Base-by-base conservation (phyloP, 2,888 invertebrate species). In the Drosophila flavopinicola region DNA sequence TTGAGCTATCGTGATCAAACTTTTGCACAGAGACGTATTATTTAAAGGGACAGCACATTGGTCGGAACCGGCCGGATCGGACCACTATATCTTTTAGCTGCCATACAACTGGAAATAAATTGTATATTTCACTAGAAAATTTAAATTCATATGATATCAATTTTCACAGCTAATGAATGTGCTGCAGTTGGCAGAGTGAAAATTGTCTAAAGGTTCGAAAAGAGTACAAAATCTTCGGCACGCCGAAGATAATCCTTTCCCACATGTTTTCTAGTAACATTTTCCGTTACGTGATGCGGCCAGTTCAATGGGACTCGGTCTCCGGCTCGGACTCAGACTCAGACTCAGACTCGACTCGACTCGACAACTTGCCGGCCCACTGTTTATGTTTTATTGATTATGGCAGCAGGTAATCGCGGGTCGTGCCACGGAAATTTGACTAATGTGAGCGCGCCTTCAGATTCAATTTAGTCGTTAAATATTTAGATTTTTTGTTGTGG, bases 391-490 rank as follows among this genome's bases (percentile, higher is more conserved):
- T 77, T 80, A 80, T 84, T 84, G 87, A 84, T 82, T 77, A 79
- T 69, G 87, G 59, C 74, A 33, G 59, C 67, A 66, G 71, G 66
- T 56, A 64, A 45, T 29, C 65, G 35, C 41, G 29, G 29, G 41
- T 66, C 85, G 66, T 65, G 82, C 64, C 71, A 39, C 48, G 32
- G 47, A 86, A 80, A 84, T 86, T 82, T 84, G 85, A 84, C 85
- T 86, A 86, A 79, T 78, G 80, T 79, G 57, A 57, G 76, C 58
- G 65, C 66, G 80, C 86, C 87, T 84, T 86, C 82, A 80, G 75
- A 80, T 86, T 84, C 87, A 82, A 82, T 82, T 82, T 80, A 82
- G 87, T 86, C 66, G 85, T 82, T 82, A 82, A 82, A 86, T 86
- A 82, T 84, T 82, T 82, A 86, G 87, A 82, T 80, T 80, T 83